Evolutionary conservation across 2,888 invertebrate species (phyloP), one percentile per base, ranked within the genome.

Genomic region (Imbricaverruca yamaguchii): DNA sequence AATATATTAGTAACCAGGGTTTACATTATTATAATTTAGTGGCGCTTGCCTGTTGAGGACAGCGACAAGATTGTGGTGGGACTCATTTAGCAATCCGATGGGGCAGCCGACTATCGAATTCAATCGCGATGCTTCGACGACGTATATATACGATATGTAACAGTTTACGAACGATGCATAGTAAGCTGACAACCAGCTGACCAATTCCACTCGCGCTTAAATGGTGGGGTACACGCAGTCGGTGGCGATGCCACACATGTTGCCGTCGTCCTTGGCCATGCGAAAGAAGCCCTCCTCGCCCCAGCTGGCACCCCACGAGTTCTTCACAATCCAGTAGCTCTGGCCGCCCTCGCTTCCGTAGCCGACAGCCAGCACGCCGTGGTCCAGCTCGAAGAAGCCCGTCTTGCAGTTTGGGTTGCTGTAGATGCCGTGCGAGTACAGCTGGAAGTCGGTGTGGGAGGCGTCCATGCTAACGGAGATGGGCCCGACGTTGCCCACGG

Each of bases 311-410:
- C 79, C 59, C 79, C 79, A 79, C 57, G 57, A 57, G 79, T 79
- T 79, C 79, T 79, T 79, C 23, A 79, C 79, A 18, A 79, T 11
- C 57, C 59, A 79, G 79, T 57, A 79, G 57, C 57, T 12, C 10
- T 56, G 23, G n/a, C n/a, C 25, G 23, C 3, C 57, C 8, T 79
- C 79, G n/a, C 21, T 79, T 23, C 79, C 79, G 25, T 79, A 79
- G 57, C 79, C 79, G 15, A 57, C 57, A 7, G 57, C 79, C 79
- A 57, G 79, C 23, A 79, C 79, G 23, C 79, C 79, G 79, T 79
- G 79, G 57, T 79, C 57, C 13, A 79, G 79, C 57, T 23, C n/a
- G 39, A 4, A 4, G 39, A 69, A 13, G 11, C 8, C 23, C 6
- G 23, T 25, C 10, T 21, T 56, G 57, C 79, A 79, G 56, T 23